A percentile compares a stretch with the other conserved stretches of the same genome.
These are phyloP conservation scores for Enteromius unitaeniatus DNA, from an alignment of 2,797 vertebrate species.

Conservation along the genomic window DNA sequence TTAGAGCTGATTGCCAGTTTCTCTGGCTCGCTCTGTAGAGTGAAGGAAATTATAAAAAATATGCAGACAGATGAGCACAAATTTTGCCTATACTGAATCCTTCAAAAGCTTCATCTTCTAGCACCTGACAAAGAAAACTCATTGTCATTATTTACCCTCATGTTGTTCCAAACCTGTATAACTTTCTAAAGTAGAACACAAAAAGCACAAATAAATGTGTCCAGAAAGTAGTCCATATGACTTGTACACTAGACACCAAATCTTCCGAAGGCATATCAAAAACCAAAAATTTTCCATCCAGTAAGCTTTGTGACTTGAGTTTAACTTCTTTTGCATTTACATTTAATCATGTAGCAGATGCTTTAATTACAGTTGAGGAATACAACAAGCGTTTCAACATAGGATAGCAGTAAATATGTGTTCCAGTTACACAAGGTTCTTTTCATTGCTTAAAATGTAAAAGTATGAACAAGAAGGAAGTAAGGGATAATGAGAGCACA, in stretches of 20 bases:
- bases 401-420: background rate
- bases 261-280: background rate
- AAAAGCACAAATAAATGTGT: background rate
- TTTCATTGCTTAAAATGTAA: no score
- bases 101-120: conserved; percentile 9
- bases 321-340: background rate
- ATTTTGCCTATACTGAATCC: background rate
- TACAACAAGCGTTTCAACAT: background rate
- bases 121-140: background rate
- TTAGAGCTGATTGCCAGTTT: conserved; percentile 34
- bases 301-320: background rate
- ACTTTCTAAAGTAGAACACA: background rate
- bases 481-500: no score
- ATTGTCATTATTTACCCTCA: background rate
- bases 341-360: no score
- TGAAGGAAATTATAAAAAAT: conserved; percentile 5
- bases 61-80: background rate
- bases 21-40: background rate
- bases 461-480: no score
- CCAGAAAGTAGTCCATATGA: background rate
- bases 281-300: background rate
- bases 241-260: background rate
- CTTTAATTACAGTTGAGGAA: no score
- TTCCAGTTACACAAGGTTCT: no score
- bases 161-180: background rate